Evolutionary conservation across 2,888 invertebrate species (phyloP), one percentile per base, ranked within the genome.

Genomic region (Cheilosia vulpina): DNA sequence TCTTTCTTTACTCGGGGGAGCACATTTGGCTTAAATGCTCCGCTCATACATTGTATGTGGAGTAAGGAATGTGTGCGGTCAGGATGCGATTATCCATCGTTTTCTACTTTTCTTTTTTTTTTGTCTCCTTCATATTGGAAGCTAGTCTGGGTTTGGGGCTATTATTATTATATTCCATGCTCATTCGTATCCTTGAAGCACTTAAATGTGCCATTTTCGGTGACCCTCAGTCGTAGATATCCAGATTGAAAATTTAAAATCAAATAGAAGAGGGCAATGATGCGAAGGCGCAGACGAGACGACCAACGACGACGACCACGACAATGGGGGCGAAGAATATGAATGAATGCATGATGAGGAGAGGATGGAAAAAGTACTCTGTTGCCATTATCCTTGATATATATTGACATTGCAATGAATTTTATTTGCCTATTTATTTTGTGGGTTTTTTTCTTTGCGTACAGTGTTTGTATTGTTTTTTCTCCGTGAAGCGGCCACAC

Each of bases 191-290:
- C 69, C 60, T 65, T 58, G 58, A 69, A 87, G 81, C 81, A 78
- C 82, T 81, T 81, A 78, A 82, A 87, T 69, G 63, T 87, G 78
- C 87, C 87, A 87, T 87, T 77, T 77, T 87, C 19, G 80, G 77
- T 82, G 77, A 87, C 82, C 87, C 77, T 78, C 17, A 58, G 72
- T 77, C 76, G 77, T 81, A 81, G 76, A 76, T 85, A 73, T 55
- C 53, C 52, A 68, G 52, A 81, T 72, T 78, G 68, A 63, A 82
- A 81, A 77, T 87, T 77, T 62, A 80, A 79, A 79, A 84, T 79
- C 75, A 79, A 75, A 78, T 55, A 79, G 69, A 84, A 73, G 52
- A 69, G 52, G 60, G 43, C 75, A 60, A 57, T 17, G 58, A 50
- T 24, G 27, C 17, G 13, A 43, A 52, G 27, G 47, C n/a, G 66